Base-by-base conservation (phyloP, 2,888 invertebrate genomes). In the Macrosiphum euphorbiae region DNA sequence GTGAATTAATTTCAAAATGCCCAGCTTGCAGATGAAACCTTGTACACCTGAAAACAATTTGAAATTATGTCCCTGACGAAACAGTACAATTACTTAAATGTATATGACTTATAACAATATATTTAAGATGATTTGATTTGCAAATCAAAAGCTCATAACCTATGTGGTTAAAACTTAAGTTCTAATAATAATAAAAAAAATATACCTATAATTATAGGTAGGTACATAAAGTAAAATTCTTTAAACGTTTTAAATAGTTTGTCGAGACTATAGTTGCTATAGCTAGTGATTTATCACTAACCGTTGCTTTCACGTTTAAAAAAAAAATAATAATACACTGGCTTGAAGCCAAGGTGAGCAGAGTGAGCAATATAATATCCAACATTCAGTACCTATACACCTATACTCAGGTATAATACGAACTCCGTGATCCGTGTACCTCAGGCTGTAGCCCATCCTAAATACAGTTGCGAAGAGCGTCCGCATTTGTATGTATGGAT, bases 231-330 rank as follows among this genome's bases (percentile, higher is more conserved):
- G 67, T 35, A 20, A 78, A 78, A 78, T 20, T 78, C 20, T 78
- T 78, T 78, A 41, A 78, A 78, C 78, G 35, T 78, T 78, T 78
- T 8, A 20, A 78, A 78, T 78, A 20, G 35, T 78, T 78, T 78
- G 35, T 8, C 35, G 78, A 78, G 35, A 78, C 2, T 67, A 44
- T 44, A 24, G 55, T 55, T 20, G 55, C 55, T 55, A 20, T 55
- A 55, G n/a, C 67, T 67, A 78, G 35, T 35, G 35, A 78, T 78
- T 78, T 41, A 78, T 35, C 78, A 35, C 20, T 35, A 20, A 41
- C 78, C 35, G 78, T 78, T 78, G 78, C 78, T 78, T 78, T 78
- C 78, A 35, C 78, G 78, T 41, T 78, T 78, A 78, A 78, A 78
- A 35, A 35, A 78, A 58, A 7, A 44, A 44, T 26, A 58, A 78